A percentile compares a stretch with the other conserved stretches of the same genome.
phyloP scores from a whole-genome alignment of 2,888 invertebrate species.

The Pandemis heparana region DNA sequence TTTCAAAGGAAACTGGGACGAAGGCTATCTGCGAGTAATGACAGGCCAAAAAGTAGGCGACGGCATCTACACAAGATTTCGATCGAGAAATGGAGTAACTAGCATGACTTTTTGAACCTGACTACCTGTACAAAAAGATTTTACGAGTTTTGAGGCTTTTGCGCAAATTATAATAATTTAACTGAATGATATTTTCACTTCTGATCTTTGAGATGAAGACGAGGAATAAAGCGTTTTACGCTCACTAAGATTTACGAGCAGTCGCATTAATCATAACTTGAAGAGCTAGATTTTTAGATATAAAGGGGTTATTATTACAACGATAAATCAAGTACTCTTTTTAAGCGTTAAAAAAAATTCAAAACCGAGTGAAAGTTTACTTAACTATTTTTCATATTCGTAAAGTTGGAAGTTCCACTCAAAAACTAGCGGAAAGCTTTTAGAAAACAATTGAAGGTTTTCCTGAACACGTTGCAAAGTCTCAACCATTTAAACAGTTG shows the following conservation, averaged over 20 bases:
- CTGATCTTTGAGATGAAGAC: not conserved
- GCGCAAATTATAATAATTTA: not conserved
- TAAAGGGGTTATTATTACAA: not conserved
- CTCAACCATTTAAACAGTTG: not conserved
- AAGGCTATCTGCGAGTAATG: not conserved
- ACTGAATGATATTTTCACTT: not conserved
- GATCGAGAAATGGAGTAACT: not conserved
- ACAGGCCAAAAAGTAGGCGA: not conserved
- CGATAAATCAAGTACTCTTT: not conserved
- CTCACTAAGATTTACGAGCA: not conserved
- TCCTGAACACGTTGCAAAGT: too few relatives aligned
- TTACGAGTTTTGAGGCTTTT: not conserved
- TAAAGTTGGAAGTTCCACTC: too few relatives aligned
- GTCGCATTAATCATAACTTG: not conserved
- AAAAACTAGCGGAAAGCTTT: too few relatives aligned
- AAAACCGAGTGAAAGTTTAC: too few relatives aligned
- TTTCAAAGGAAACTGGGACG: not conserved
- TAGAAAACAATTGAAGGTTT: too few relatives aligned
- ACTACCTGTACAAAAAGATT: not conserved
- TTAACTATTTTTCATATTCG: too few relatives aligned
- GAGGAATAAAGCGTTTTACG: not conserved
- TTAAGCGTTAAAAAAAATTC: too few relatives aligned
- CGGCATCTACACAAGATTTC: not conserved
- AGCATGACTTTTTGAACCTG: not conserved
- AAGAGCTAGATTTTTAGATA: not conserved